Base-by-base conservation (phyloP, 2,888 invertebrate species). In the Drosophila quinaria region DNA sequence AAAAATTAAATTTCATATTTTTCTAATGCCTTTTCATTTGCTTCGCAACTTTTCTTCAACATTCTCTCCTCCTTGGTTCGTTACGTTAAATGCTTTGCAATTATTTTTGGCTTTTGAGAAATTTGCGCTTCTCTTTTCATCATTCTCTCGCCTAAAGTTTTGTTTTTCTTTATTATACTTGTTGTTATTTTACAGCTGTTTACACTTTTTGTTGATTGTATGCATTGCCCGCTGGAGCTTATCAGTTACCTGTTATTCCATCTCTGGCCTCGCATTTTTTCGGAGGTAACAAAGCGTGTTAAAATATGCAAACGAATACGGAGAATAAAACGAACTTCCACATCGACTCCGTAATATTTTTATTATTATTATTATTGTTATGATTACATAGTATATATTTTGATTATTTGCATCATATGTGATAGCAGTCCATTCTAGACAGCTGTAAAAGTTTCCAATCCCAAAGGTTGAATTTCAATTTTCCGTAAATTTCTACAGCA, bases 181-280 rank as follows among this genome's bases (percentile, higher is more conserved):
- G 44, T 56, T 39, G 19, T 56, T 58, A 35, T 62, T 59, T 46
- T 46, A 41, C 50, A 50, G 37, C 70, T 79, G 64, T 69, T 86
- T 75, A 67, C 72, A 64, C 71, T 78, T 64, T 61, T 69, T 77
- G 70, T 87, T 81, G 71, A 88, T 86, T 88, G 76, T 86, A 86
- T 70, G 62, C 67, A 70, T 65, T 86, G 81, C 83, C 80, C 73
- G 68, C 65, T 86, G 73, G 75, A 88, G 82, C 73, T 67, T 74
- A 60, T 46, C 63, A 63, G 59, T 39, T 17, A 65, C 64, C 58
- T 64, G 63, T 29, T 52, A 39, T 54, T 39, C 39, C 25, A 47
- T 35, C 42, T 49, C 22, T 41, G 54, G 17, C 49, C 17, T 31
- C 25, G 44, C 35, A 11, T 29, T 56, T 17, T 17, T 17, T 42